Evolutionary conservation across 2,797 vertebrate genomes (phyloP), one percentile per base, ranked within the genome.

Genomic region (Oophaga sylvatica): DNA sequence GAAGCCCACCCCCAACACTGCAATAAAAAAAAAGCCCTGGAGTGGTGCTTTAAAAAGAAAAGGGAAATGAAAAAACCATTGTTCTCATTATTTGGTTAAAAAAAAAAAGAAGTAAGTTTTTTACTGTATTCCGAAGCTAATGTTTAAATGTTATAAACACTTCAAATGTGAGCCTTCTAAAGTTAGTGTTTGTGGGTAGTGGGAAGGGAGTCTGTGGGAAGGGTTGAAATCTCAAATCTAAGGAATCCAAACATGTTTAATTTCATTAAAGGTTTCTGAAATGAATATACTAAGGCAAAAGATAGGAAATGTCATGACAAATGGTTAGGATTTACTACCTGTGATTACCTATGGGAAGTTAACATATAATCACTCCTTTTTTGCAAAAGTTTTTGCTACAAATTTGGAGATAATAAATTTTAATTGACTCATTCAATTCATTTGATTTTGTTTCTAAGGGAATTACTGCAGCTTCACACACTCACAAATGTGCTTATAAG

Each of bases 391-490:
- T n/a, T 35, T 56, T 56, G 20, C 48, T 60, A 11, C 45, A 79
- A 62, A 41, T 81, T 63, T 45, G 31, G 13, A 81, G 16, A 9
- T 9, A 2, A 31, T 63, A 35, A 41, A 63, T 45, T 81, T 65
- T n/a, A 48, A 63, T 80, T 17, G 53, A 79, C 53, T 31, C 56
- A 60, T 81, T 31, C 2, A 22, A 63, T 81, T 81, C 35, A n/a
- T 82, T 56, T 31, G 68, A 22, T 76, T 62, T 77, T 67, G 29
- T 71, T 80, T 85, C 26, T 53, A 59, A 65, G 70, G 56, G 80
- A 73, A 81, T 81, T 81, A 62, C 79, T 76, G 83, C 73, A 62
- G 59, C 68, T 81, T 76, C 85, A 87, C 79, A 81, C 77, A 76
- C 65, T 81, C 59, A 78, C 60, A 77, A 53, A 77, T 68, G 71